Evolutionary conservation across 2,113 vertebrate genomes (phyloP).

Genomic region (Albula goreensis): DNA sequence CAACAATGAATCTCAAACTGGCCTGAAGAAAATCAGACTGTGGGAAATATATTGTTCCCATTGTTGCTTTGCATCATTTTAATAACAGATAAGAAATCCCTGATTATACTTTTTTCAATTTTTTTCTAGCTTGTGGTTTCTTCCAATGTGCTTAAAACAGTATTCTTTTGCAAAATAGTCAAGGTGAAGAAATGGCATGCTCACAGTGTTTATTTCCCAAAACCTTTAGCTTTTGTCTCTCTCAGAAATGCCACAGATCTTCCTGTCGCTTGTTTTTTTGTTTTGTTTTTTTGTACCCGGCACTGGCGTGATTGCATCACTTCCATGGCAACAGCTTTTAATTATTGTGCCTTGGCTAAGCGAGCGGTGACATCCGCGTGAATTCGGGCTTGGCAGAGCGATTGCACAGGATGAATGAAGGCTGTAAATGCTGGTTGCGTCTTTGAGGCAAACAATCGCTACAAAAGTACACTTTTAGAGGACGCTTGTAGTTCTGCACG

Average conservation of each 20-base stretch:
- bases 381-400: neutral
- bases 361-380: neutral
- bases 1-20: neutral
- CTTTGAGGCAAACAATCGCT: neutral
- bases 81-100: neutral
- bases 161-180: neutral
- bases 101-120: neutral
- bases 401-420: neutral
- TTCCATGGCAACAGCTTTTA: slow-evolving; percentile 18
- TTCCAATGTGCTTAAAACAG: neutral
- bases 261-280: neutral
- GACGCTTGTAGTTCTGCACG: neutral
- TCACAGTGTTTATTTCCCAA: neutral
- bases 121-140: neutral
- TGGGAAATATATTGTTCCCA: neutral
- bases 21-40: neutral
- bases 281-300: neutral
- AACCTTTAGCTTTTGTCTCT: neutral
- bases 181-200: neutral
- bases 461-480: neutral
- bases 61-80: neutral
- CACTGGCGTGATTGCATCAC: neutral
- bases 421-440: neutral
- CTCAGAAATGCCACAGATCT: neutral
- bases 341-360: neutral